Base-by-base conservation (phyloP, 1,140 invertebrate genomes). In the Nephotettix cincticeps region DNA sequence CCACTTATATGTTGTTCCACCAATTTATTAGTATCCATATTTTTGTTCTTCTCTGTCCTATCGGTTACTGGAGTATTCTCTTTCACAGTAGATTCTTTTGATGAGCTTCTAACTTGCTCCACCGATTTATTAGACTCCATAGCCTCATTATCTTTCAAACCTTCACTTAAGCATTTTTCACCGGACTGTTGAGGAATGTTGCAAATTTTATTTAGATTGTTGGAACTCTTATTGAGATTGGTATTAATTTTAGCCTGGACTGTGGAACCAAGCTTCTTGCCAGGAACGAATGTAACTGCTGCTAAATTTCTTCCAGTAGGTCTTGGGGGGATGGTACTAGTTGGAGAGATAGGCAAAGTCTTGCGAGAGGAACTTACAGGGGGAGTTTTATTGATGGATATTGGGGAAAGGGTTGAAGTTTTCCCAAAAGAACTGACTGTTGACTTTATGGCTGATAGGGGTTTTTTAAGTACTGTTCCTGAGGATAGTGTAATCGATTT, bases 251-350 rank as follows among this genome's bases (percentile, higher is more conserved):
- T 36, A 36, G 32, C 32, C 14, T n/a, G 47, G 19, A 19, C 23
- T 28, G 27, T 28, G 9, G 32, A 17, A 21, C 45, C 13, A 23
- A 27, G 17, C 64, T 68, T 73, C 32, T 61, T 71, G 0, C 58
- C 36, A 1, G 74, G 74, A 32, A 73, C 65, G 58, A 75, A 75
- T 1, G 54, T 61, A 63, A 67, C 51, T 11, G 74, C 74, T 14
- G 71, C 71, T 1, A 71, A 43, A 65, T 75, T 75, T 21, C 71
- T 61, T 45, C 74, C 74, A 9, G 74, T 70, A 43, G 27, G 23
- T 40, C 56, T 63, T 3, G 47, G 47, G 11, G 56, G 40, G 9
- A 30, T 28, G 1, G 4, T 67, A 27, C 32, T 67, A n/a, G 64
- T 67, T 17, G 64, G 64, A 25, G 64, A 67, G 17, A 67, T n/a